Conservation (phyloP, 2,888 invertebrate genomes). For the Blastobasis adustella region DNA sequence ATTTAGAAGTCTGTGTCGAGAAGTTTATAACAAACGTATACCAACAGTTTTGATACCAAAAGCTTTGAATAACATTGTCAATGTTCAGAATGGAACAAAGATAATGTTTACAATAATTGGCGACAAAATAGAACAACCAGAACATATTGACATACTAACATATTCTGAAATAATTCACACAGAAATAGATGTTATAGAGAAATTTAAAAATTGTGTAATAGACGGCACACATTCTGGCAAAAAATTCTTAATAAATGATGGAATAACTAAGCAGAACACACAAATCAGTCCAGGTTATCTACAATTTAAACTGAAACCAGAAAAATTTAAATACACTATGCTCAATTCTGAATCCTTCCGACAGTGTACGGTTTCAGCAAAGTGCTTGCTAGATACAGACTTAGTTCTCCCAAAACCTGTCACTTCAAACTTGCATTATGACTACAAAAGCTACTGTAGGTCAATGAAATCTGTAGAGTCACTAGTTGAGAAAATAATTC, state of each 20-base stretch:
- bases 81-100: conserved; percentile 72
- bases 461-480: conserved; percentile 68
- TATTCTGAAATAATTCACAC: conserved; percentile 46
- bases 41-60: conserved; percentile 70
- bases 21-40: conserved; percentile 55
- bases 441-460: conserved; percentile 59
- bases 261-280: conserved; percentile 58
- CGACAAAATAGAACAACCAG: conserved; percentile 44
- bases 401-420: conserved; percentile 34
- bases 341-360: conserved; percentile 68
- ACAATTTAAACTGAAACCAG: conserved; percentile 60
- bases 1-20: conserved; percentile 53
- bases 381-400: conserved; percentile 44
- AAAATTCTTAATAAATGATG: conserved; percentile 72
- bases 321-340: conserved; percentile 60
- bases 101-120: conserved; percentile 64
- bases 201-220: conserved; percentile 68
- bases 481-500: conserved; percentile 42
- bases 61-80: conserved; percentile 68
- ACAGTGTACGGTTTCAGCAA: conserved; percentile 60
- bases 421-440: conserved; percentile 45
- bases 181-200: conserved; percentile 51
- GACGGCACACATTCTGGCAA: conserved; percentile 61
- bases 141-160: conserved; percentile 68
- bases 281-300: conserved; percentile 49